Base-by-base conservation (phyloP, 2,113 vertebrate species). In the Guaruba guarouba region DNA sequence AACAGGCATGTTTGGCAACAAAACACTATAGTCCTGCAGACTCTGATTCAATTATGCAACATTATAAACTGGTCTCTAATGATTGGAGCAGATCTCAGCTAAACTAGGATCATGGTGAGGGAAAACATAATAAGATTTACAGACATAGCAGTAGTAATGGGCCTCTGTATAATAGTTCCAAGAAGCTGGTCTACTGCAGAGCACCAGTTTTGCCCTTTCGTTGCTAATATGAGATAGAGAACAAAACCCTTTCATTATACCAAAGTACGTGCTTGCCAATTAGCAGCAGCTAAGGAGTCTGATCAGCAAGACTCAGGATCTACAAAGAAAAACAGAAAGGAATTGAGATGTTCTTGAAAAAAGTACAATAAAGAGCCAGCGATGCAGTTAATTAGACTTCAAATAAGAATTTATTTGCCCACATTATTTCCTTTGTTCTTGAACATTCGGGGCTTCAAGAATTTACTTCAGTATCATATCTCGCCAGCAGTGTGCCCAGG, bases 31-130 rank as follows among this genome's bases (percentile, higher is more conserved):
- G 86, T 96, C 75, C 92, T 96, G 87, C 95, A 97, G 91, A 83
- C 41, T 78, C 76, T 62, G 54, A 97, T 96, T 97, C 80, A 88
- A 96, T 97, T 97, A 96, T 33, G 33, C 37, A 82, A 31, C 44
- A 92, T 94, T 93, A 96, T 94, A 94, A 96, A 94, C 91, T 78
- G 89, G 80, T 96, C 77, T 92, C 88, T 96, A 88, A 94, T 81
- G 87, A 83, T 14, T 55, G 80, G 62, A 95, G 95, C 95, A 96
- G 83, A 95, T 89, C 93, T 95, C 85, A 94, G 81, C 93, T 96
- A 46, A 92, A 79, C 75, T 89, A 54, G 33, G 77, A 94, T 93
- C 70, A 64, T 27, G 39, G 89, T 39, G 74, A 93, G 78, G 92
- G 67, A 91, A 80, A 96, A 37, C 52, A n/a, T 85, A 95, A 92